Evolutionary conservation across 1,140 invertebrate genomes (phyloP), one percentile per base, ranked within the genome.

Genomic region (Heliconius hermathena): DNA sequence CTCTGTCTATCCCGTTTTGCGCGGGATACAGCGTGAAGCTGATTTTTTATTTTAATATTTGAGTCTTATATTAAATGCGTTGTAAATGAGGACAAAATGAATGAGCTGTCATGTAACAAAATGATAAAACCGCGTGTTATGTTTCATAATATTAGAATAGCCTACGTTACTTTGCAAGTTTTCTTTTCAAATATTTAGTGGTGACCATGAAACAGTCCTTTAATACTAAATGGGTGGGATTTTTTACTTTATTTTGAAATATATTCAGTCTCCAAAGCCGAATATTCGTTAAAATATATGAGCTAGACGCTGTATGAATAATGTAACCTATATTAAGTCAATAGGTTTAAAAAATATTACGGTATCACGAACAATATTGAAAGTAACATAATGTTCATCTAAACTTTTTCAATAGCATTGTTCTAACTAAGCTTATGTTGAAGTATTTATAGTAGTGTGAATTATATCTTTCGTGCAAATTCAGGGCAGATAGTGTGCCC

Each of bases 401-500:
- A 66, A 26, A 26, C 22, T 66, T 66, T 29, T 66, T 66, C 2
- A 29, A 66, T 11, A 29, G 60, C 26, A 26, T 66, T 66, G 60
- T 29, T n/a, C 60, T 66, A 29, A 66, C 26, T 29, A 66, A 16
- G 26, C 26, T 22, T 22, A 60, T 66, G 13, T 66, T 29, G 8
- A 60, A 60, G 54, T 66, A 66, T 66, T 29, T 66, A 66, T 66
- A 66, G 60, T 66, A 6, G 26, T 29, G 60, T 66, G 26, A 66
- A 66, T 66, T 66, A 66, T 26, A 66, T 26, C 60, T 66, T 66
- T 66, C 60, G 60, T 6, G 26, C 22, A 29, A 66, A 66, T 66
- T 66, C 26, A 66, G 60, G 26, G 60, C 60, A 66, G 26, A 66
- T 29, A 66, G 60, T 5, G 60, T 29, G 60, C 60, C 60, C 60